Conservation (phyloP, 2,888 invertebrate genomes). For the Eugnorisma glareosa region DNA sequence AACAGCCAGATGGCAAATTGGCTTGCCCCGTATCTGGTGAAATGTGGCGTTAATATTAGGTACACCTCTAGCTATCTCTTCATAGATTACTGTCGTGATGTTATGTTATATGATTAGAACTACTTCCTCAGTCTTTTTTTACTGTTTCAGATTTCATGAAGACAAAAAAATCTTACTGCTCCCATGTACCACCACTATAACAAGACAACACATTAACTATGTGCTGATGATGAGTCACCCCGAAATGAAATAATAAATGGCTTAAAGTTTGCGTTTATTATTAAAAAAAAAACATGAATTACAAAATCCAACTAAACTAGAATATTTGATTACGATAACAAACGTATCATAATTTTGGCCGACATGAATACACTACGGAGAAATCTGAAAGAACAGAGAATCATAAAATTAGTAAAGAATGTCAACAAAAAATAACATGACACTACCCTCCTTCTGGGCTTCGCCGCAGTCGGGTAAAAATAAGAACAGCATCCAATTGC, state of each 20-base stretch:
- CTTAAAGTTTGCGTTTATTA: conserved; percentile 18
- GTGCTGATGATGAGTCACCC: not conserved
- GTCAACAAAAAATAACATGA: not conserved
- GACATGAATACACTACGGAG: conserved; percentile 74
- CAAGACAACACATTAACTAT: not conserved
- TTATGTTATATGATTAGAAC: not conserved
- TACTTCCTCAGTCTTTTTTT: not conserved
- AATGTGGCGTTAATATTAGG: not conserved
- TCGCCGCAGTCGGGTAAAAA: not conserved
- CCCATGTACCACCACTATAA: conserved; percentile 74
- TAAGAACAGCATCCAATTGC: not conserved
- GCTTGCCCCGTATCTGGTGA: not conserved
- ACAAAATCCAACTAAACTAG: conserved; percentile 16
- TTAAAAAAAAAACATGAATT: not conserved
- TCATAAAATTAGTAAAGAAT: not conserved
- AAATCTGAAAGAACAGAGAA: conserved; percentile 78
- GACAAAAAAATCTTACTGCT: conserved; percentile 70
- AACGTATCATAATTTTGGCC: conserved; percentile 61
- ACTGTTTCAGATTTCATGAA: conserved; percentile 75
- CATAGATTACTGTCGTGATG: not conserved
- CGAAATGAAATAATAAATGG: not conserved
- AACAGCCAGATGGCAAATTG: not conserved
- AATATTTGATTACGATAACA: not conserved
- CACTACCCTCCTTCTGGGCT: not conserved
- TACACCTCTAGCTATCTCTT: not conserved